Conservation (phyloP, 2,888 invertebrate species). For the Sipha maydis region DNA sequence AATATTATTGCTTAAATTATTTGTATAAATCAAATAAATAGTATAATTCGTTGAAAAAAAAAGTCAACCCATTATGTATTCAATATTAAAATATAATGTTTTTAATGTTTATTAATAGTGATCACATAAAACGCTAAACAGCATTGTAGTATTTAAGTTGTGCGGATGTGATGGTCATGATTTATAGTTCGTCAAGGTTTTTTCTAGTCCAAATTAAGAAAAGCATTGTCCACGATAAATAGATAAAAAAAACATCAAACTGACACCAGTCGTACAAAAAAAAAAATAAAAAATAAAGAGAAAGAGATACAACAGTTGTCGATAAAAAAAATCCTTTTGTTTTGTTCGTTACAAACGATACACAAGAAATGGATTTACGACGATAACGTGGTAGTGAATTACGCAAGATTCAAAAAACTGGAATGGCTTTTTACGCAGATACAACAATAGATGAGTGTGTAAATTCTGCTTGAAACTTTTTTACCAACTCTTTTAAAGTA, state of each 20-base stretch:
- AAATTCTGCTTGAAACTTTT: slow-evolving; percentile 18
- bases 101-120: neutral
- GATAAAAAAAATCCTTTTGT: slow-evolving; percentile 33
- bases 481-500: neutral
- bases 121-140: neutral
- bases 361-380: slow-evolving; percentile 8
- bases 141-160: neutral
- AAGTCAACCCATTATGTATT: neutral
- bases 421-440: neutral
- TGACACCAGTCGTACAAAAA: neutral
- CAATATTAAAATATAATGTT: neutral
- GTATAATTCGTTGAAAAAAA: neutral
- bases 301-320: neutral
- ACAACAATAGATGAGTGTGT: neutral
- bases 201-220: slow-evolving; percentile 24
- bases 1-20: neutral
- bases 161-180: slow-evolving; percentile 3
- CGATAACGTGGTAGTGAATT: neutral
- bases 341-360: neutral
- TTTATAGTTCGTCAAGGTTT: slow-evolving; percentile 17
- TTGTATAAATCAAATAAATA: neutral
- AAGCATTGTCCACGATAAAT: slow-evolving; percentile 23
- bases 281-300: neutral
- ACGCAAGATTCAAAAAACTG: neutral
- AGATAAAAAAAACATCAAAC: neutral